Percentiles rank a stretch among this genome's conserved stretches.
These are phyloP conservation scores for Nephrotoma flavescens DNA, from an alignment of 2,888 invertebrate species.

Conservation along the genomic window DNA sequence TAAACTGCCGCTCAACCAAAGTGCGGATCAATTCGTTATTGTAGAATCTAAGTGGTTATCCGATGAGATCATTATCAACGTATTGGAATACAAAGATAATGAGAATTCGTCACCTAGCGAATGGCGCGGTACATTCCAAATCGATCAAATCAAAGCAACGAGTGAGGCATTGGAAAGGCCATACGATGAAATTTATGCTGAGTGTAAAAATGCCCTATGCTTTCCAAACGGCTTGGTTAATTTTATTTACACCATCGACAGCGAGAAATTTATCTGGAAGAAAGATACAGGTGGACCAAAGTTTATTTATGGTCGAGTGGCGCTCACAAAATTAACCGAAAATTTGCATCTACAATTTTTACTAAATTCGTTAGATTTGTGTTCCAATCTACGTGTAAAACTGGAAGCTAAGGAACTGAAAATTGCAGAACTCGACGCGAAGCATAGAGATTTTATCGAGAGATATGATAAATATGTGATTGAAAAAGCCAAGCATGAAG, in stretches of 20 bases:
- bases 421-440: neutral
- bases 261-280: neutral
- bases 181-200: neutral
- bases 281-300: neutral
- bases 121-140: neutral
- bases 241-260: neutral
- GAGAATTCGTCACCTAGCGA: neutral
- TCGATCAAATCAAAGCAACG: neutral
- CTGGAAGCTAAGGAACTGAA: neutral
- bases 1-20: neutral
- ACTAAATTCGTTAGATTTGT: neutral
- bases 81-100: neutral
- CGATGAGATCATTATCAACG: neutral
- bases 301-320: neutral
- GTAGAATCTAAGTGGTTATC: neutral
- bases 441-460: neutral
- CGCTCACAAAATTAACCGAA: neutral
- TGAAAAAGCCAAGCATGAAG: neutral
- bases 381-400: neutral
- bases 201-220: neutral
- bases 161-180: neutral
- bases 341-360: neutral
- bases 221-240: neutral
- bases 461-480: neutral
- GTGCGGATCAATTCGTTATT: neutral